Base-by-base conservation (phyloP, 2,113 vertebrate genomes). In the Rafetus swinhoei region DNA sequence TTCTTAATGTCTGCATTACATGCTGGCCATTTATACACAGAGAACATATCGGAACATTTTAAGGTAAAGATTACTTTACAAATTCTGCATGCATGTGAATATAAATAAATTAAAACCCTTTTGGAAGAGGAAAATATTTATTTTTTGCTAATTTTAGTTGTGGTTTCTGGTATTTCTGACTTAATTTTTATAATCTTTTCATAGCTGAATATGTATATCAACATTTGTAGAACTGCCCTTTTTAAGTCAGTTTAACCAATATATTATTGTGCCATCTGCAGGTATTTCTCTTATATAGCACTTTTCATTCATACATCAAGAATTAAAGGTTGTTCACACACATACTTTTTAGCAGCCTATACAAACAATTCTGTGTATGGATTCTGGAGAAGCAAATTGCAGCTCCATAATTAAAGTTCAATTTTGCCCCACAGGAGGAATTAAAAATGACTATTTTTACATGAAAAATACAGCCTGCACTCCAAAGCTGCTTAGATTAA, bases 401-500 rank as follows among this genome's bases (percentile, higher is more conserved):
- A 93, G 59, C 9, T 56, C 11, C 27, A 29, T 18, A 84, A 4
- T 4, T 50, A 81, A 79, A n/a, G 84, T 22, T 90, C 59, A 81
- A 80, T 65, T 81, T 81, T 92, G 55, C 59, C 90, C 19, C 56
- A 13, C 89, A 86, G 24, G 86, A 94, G 62, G 7, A 90, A 84
- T 19, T 32, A 65, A 21, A 89, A 93, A 84, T 35, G n/a, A 72
- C 32, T 72, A 72, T 18, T 72, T 35, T 72, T 72, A 19, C n/a
- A 72, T 35, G 18, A 65, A 35, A 72, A 35, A 21, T 72, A 59
- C 16, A 21, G 65, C 9, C 8, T 32, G 39, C 65, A n/a, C 57
- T 92, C 54, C 52, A 29, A 57, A 88, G 18, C 4, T 84, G 16
- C 45, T 29, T 81, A 15, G 1, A 4, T 19, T 29, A 6, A 0